Percentiles rank a stretch among this genome's conserved stretches.
Conservation (phyloP, 2,797 vertebrate genomes). For the Danio aesculapii region DNA sequence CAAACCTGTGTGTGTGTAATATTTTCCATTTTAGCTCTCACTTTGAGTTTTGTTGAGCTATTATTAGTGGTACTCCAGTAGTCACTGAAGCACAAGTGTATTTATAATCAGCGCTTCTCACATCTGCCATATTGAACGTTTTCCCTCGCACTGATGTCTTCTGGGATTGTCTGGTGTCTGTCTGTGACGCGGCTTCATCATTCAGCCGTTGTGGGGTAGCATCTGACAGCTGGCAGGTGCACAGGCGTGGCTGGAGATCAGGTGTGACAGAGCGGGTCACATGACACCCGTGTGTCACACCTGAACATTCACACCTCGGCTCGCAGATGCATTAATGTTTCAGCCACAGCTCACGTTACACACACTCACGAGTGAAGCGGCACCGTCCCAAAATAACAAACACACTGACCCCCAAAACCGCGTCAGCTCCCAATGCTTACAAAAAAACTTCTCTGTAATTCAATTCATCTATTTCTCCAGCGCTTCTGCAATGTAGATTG, state of each 20-base stretch:
- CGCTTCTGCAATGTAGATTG: no score
- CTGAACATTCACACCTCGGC: constrained; percentile 70
- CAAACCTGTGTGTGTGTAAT: no score
- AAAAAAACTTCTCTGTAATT: no score
- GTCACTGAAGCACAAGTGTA: no score
- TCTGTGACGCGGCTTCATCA: neutral
- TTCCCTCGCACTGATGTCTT: neutral
- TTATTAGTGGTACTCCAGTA: no score
- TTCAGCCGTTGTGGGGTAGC: no score
- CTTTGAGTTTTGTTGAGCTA: no score
- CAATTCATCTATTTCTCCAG: no score
- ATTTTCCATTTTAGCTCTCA: no score
- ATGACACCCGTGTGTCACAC: constrained; percentile 70
- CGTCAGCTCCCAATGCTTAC: neutral
- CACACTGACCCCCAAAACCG: neutral
- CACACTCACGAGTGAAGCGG: neutral
- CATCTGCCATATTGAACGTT: neutral
- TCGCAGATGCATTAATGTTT: constrained; percentile 71
- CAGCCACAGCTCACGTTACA: constrained; percentile 65
- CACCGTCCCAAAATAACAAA: neutral
- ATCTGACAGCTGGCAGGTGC: constrained; percentile 35
- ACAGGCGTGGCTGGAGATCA: constrained; percentile 4
- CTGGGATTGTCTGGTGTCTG: neutral
- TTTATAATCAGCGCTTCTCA: no score
- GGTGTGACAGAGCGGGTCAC: constrained; percentile 48